These are phyloP conservation scores for Bettongia penicillata DNA, from an alignment of 2,113 vertebrate genomes.

Conservation along the genomic window DNA sequence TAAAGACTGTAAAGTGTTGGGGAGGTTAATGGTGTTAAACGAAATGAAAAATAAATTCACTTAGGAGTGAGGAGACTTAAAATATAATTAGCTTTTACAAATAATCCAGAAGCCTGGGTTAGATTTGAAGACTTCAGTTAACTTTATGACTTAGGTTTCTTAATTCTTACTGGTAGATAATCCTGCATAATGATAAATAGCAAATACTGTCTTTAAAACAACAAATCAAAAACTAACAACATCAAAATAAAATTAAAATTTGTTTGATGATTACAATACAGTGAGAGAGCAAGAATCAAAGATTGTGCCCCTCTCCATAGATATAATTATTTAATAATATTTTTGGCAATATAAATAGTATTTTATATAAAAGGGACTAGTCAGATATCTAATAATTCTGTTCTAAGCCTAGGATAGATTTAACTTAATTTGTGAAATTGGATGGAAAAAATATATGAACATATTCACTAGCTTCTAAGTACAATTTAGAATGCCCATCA, in stretches of 20 bases:
- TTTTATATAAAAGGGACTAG: not conserved
- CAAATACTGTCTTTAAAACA: not conserved
- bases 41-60: not conserved
- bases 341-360: not conserved
- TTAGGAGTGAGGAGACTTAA: not conserved
- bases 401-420: not conserved
- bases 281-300: not conserved
- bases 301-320: not conserved
- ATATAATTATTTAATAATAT: not conserved
- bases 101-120: not conserved
- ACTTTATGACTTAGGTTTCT: not conserved
- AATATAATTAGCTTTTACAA: not conserved
- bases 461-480: not conserved
- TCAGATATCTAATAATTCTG: not conserved
- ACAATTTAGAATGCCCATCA: not conserved
- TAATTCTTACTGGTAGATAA: not conserved
- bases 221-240: not conserved
- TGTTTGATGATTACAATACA: not conserved
- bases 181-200: too few relatives aligned
- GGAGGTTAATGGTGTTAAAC: not conserved
- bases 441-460: not conserved
- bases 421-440: not conserved
- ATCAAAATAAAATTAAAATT: not conserved
- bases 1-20: not conserved
- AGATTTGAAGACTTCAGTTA: not conserved